Conservation (phyloP, 1,140 invertebrate genomes). For the Vollenhovia emeryi region DNA sequence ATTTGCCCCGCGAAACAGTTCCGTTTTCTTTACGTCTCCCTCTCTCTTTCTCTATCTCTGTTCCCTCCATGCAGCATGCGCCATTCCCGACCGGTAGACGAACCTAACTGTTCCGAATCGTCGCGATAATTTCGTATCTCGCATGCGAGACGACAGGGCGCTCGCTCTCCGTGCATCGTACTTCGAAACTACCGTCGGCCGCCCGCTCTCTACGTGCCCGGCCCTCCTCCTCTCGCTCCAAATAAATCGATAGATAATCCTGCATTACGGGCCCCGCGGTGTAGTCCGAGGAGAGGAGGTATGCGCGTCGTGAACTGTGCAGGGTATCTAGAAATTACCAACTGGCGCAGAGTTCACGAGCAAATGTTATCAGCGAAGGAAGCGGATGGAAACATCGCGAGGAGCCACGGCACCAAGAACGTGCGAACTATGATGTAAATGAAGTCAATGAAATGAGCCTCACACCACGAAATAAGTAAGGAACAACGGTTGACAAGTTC, state of each 20-base stretch:
- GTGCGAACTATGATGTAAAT: constrained; percentile 18
- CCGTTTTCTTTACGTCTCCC: constrained; percentile 73
- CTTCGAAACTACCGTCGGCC: constrained; percentile 60
- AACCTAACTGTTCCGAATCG: constrained; percentile 78
- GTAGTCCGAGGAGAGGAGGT: constrained; percentile 37
- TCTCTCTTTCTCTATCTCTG: constrained; percentile 32
- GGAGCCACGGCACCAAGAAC: background rate
- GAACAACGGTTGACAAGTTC: background rate
- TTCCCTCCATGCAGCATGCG: constrained; percentile 13
- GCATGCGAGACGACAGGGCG: constrained; percentile 66
- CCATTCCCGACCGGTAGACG: constrained; percentile 77
- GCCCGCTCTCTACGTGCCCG: constrained; percentile 33
- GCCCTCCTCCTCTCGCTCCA: background rate
- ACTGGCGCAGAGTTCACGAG: constrained; percentile 54
- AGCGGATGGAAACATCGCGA: constrained; percentile 36
- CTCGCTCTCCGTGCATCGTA: constrained; percentile 44
- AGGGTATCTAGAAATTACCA: constrained; percentile 54
- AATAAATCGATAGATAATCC: constrained; percentile 73
- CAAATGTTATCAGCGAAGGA: constrained; percentile 51
- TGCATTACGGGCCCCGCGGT: constrained; percentile 50
- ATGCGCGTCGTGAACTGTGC: constrained; percentile 56
- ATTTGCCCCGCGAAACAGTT: constrained; percentile 76
- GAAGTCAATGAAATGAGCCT: constrained; percentile 10
- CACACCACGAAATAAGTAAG: background rate
- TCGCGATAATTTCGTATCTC: constrained; percentile 77